Evolutionary conservation across 2,113 vertebrate species (phyloP).

Genomic region (Bufo bufo): DNA sequence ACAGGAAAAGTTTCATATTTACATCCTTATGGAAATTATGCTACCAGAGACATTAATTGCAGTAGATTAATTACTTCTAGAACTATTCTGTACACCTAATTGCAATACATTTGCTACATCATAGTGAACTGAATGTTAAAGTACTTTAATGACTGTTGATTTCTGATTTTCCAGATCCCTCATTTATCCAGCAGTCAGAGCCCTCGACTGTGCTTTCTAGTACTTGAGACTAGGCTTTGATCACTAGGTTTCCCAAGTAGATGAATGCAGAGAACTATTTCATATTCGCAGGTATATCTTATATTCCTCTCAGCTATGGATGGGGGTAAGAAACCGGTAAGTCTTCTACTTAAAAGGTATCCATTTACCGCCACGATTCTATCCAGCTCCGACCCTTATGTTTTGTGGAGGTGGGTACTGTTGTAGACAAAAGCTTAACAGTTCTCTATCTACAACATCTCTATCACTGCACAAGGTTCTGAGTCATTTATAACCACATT

Average conservation of each 20-base stretch:
- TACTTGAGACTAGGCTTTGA: slow-evolving; percentile 50
- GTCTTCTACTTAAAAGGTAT: not conserved
- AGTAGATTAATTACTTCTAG: slow-evolving; percentile 23
- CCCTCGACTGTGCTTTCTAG: slow-evolving; percentile 44
- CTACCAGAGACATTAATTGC: not conserved
- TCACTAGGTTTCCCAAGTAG: slow-evolving; percentile 40
- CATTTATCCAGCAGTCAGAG: slow-evolving; percentile 28
- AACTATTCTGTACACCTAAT: slow-evolving; percentile 12
- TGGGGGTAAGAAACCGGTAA: not conserved
- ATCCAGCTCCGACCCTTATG: not conserved
- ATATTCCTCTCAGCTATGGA: not conserved
- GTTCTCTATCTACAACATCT: not conserved
- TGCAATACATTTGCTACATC: slow-evolving; percentile 14
- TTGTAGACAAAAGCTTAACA: not conserved
- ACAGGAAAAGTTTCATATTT: not conserved
- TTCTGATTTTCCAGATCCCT: slow-evolving; percentile 15
- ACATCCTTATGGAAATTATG: not conserved
- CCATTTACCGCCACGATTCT: not conserved
- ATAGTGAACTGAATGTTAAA: slow-evolving; percentile 36
- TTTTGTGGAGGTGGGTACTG: not conserved
- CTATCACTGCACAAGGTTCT: not conserved
- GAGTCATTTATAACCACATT: not conserved
- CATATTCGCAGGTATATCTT: not conserved
- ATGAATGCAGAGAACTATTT: slow-evolving; percentile 20
- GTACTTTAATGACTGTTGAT: slow-evolving; percentile 47